Base-by-base conservation (phyloP, 2,888 invertebrate genomes). In the Eupithecia subumbrata region DNA sequence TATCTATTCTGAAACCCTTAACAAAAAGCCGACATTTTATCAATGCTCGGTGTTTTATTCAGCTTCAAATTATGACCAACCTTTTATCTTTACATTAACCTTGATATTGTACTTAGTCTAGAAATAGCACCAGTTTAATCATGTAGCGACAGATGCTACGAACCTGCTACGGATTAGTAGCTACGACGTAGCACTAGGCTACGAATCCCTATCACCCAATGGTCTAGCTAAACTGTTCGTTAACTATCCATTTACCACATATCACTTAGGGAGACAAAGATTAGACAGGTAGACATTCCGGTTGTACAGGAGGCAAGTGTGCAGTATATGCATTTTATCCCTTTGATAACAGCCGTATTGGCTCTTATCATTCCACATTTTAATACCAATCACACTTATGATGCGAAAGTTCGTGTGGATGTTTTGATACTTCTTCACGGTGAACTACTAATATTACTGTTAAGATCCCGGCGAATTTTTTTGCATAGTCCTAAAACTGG, bases 171-270 rank as follows among this genome's bases (percentile, higher is more conserved):
- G 52, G 52, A 56, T 37, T 37, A 45, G 25, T 34, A 7, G 69
- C 73, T 76, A 76, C 73, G 71, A 5, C 76, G 76, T 76, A 73
- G 73, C 68, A 67, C 66, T 14, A n/a, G 7, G 75, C 75, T 73
- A 73, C 70, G 68, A 48, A 68, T 16, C 71, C 30, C 37, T 8
- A 34, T n/a, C 45, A 69, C 43, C n/a, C 5, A 73, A 30, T n/a
- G 1, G 34, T 18, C 43, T 71, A n/a, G n/a, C n/a, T n/a, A 67
- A 22, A 43, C 9, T 37, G 63, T 30, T 30, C 2, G 30, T 22
- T 25, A 22, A 18, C 64, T 34, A 64, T 16, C 64, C 66, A 43
- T n/a, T 48, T 25, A 18, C 52, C 52, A 2, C 52, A 56, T 22
- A 56, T 56, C 52, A 56, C 45, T 25, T 60, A 64, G 34, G n/a